phyloP scores from a whole-genome alignment of 1,140 invertebrate species.

The Carposina sasakii region DNA sequence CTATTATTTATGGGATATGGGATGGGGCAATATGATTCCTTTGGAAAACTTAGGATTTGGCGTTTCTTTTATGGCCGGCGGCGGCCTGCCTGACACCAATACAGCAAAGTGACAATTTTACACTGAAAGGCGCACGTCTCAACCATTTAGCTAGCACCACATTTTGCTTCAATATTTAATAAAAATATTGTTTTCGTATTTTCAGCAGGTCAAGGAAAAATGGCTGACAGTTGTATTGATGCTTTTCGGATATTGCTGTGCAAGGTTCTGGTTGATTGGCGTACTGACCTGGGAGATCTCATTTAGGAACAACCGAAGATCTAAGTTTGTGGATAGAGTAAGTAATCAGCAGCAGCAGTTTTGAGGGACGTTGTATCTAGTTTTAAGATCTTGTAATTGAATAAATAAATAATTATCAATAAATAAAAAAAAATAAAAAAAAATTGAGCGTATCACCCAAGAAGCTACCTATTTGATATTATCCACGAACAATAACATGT shows the following conservation, averaged over 20 bases:
- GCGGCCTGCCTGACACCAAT: too few relatives aligned
- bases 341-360: not conserved
- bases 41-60: too few relatives aligned
- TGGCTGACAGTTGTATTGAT: slow-evolving; percentile 51
- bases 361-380: not conserved
- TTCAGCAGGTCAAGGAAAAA: slow-evolving; percentile 35
- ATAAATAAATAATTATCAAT: not conserved
- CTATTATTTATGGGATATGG: too few relatives aligned
- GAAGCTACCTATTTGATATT: not conserved
- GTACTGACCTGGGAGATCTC: slow-evolving; percentile 49
- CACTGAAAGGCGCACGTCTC: not conserved
- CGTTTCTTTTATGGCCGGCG: too few relatives aligned
- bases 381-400: not conserved
- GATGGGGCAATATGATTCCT: too few relatives aligned
- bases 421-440: not conserved
- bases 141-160: not conserved
- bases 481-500: not conserved
- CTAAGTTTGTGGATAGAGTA: slow-evolving; percentile 44
- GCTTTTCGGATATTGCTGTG: slow-evolving; percentile 44
- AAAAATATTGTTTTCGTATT: slow-evolving; percentile 10
- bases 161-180: not conserved
- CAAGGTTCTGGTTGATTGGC: slow-evolving; percentile 50
- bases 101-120: not conserved
- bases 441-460: not conserved
- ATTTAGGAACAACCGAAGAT: slow-evolving; percentile 35